These are phyloP conservation scores for Eupithecia subfuscata DNA, from an alignment of 2,888 invertebrate genomes.

Conservation along the genomic window DNA sequence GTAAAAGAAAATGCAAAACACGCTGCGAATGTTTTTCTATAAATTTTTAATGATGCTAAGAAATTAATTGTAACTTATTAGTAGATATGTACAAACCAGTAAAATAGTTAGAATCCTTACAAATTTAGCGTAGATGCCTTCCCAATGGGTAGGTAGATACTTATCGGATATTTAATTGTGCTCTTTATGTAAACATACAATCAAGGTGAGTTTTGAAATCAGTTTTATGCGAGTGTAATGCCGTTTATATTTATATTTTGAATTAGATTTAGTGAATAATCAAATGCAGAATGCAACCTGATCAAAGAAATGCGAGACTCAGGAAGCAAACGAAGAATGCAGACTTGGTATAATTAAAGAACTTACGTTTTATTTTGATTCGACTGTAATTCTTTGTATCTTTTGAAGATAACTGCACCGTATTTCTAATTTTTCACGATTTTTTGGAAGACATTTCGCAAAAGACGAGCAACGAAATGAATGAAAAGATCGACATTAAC, in stretches of 20 bases:
- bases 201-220: not conserved
- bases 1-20: not conserved
- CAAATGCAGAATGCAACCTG: not conserved
- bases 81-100: not conserved
- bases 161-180: not conserved
- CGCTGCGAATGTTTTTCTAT: not conserved
- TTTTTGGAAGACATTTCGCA: slow-evolving; percentile 39
- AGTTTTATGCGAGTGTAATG: not conserved
- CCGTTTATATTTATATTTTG: slow-evolving; percentile 5
- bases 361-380: slow-evolving; percentile 23
- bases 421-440: slow-evolving; percentile 37
- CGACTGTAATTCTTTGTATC: slow-evolving; percentile 7
- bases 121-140: slow-evolving; percentile 5
- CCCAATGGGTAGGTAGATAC: not conserved
- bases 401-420: slow-evolving; percentile 26
- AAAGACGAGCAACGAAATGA: slow-evolving; percentile 29
- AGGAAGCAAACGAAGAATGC: not conserved
- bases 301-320: slow-evolving; percentile 16
- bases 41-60: not conserved
- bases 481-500: slow-evolving; percentile 19
- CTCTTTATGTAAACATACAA: not conserved
- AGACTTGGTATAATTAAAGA: not conserved
- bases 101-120: slow-evolving; percentile 16
- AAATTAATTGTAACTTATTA: not conserved
- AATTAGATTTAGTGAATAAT: slow-evolving; percentile 18